Evolutionary conservation across 2,888 invertebrate species (phyloP).

Genomic region (Cyrtodaria siliqua): DNA sequence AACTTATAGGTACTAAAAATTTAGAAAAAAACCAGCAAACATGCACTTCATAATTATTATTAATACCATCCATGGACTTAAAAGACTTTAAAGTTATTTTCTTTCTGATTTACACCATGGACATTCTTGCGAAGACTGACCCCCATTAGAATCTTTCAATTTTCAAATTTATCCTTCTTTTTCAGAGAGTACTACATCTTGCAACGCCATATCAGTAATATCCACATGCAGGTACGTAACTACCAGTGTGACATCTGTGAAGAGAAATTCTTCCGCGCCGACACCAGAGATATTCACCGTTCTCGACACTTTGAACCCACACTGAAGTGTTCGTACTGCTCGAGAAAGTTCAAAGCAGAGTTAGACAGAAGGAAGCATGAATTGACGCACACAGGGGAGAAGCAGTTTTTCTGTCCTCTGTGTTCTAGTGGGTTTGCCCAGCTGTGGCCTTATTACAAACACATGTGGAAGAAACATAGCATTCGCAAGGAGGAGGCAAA

Average conservation of each 20-base stretch:
- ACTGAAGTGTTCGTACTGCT: constrained; percentile 38
- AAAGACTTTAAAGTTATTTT: neutral
- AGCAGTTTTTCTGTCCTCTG: constrained; percentile 46
- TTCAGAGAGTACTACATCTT: constrained; percentile 53
- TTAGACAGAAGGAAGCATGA: constrained; percentile 49
- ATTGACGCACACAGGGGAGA: constrained; percentile 55
- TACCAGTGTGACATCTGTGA: constrained; percentile 47
- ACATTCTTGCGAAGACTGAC: no score
- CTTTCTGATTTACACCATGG: no score
- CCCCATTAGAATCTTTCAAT: no score
- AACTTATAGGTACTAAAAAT: no score
- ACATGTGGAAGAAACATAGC: constrained; percentile 54
- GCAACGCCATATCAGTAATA: constrained; percentile 37
- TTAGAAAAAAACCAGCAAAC: no score
- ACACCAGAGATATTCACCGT: constrained; percentile 38
- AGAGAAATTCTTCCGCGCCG: constrained; percentile 34
- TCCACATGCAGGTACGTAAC: constrained; percentile 40
- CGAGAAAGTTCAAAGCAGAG: constrained; percentile 55
- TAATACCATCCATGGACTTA: neutral
- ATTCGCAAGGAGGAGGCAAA: constrained; percentile 51
- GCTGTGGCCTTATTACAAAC: constrained; percentile 52
- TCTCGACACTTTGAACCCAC: constrained; percentile 46
- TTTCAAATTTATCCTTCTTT: constrained; percentile 3
- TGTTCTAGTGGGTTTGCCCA: constrained; percentile 46
- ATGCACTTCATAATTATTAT: no score